phyloP scores from a whole-genome alignment of 2,888 invertebrate genomes.

The Yponomeuta plumbellus region DNA sequence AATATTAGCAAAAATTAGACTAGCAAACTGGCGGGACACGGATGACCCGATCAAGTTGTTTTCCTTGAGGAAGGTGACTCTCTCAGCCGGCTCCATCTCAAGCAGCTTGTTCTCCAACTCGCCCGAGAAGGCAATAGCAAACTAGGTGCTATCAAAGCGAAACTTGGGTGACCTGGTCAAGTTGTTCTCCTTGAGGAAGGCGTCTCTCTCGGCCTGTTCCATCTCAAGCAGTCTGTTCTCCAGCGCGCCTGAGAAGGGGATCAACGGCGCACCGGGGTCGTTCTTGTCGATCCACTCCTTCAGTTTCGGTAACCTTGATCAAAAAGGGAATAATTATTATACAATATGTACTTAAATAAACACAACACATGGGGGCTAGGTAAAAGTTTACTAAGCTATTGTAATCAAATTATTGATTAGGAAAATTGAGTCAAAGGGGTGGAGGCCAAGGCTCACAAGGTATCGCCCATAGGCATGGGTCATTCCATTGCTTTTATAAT shows the following conservation, averaged over 20 bases:
- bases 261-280: constrained; percentile 94
- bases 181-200: constrained; percentile 88
- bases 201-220: constrained; percentile 84
- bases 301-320: constrained; percentile 91
- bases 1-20: constrained; percentile 75
- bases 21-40: no score
- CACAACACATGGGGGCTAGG: background rate
- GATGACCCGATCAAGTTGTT: constrained; percentile 87
- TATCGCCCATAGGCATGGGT: no score
- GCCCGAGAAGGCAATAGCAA: constrained; percentile 86
- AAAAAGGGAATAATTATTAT: constrained; percentile 18
- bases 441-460: no score
- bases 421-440: no score
- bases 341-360: constrained; percentile 15
- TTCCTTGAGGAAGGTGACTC: constrained; percentile 88
- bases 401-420: no score
- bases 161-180: constrained; percentile 80
- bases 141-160: no score
- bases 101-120: constrained; percentile 90
- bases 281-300: constrained; percentile 99
- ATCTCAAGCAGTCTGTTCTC: constrained; percentile 92
- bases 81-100: constrained; percentile 90
- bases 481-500: no score
- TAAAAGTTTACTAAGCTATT: no score
- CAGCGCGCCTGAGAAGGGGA: constrained; percentile 96